These are phyloP conservation scores for Drosophila affinis DNA, from an alignment of 2,888 invertebrate species.

Conservation along the genomic window DNA sequence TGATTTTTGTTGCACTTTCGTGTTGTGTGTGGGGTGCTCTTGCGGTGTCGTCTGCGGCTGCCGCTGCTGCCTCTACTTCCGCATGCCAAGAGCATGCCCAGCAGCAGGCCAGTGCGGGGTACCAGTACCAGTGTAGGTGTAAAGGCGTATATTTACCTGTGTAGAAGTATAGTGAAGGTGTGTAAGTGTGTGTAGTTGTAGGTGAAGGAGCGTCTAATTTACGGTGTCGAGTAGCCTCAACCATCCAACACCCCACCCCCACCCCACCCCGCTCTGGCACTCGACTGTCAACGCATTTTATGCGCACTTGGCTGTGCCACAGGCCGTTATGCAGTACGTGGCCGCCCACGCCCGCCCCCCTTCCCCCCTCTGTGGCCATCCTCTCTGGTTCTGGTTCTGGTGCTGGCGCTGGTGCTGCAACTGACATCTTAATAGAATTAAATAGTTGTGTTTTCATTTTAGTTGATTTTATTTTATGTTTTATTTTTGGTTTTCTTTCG, in stretches of 20 bases:
- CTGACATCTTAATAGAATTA: background rate
- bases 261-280: background rate
- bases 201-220: background rate
- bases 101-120: background rate
- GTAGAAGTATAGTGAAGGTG: too few relatives aligned
- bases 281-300: conserved; percentile 1
- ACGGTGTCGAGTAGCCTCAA: background rate
- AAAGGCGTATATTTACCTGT: background rate
- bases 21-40: background rate
- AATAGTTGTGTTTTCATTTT: background rate
- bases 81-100: background rate
- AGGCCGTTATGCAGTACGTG: background rate
- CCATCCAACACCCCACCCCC: too few relatives aligned
- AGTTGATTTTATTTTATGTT: background rate
- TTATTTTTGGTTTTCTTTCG: conserved; percentile 1
- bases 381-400: too few relatives aligned
- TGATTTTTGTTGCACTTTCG: background rate
- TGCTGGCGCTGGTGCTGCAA: background rate
- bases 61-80: background rate
- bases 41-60: background rate
- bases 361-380: background rate
- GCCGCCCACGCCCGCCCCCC: background rate
- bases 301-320: conserved; percentile 1
- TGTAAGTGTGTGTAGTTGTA: background rate
- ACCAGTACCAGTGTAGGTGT: background rate